Conservation (phyloP, 2,888 invertebrate genomes). For the Apotomis capreana region DNA sequence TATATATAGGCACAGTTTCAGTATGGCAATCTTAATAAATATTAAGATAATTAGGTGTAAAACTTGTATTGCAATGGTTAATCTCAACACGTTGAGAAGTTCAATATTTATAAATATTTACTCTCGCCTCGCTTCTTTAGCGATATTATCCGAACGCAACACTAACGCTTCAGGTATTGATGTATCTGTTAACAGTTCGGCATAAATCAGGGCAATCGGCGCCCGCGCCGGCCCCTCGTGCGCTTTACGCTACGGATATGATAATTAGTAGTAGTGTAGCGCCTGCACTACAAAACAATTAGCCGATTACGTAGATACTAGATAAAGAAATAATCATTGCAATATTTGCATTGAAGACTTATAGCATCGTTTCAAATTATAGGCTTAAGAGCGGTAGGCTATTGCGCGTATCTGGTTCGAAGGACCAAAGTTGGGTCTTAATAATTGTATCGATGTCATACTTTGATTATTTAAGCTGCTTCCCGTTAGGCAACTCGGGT, state of each 20-base stretch:
- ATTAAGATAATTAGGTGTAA: no score
- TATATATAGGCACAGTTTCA: no score
- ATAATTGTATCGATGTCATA: not conserved
- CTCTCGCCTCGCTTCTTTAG: conserved; percentile 16
- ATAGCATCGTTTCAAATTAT: conserved; percentile 35
- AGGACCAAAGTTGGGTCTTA: not conserved
- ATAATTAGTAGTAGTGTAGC: conserved; percentile 56
- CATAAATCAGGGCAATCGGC: conserved; percentile 75
- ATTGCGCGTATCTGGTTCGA: not conserved
- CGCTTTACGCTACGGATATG: conserved; percentile 71
- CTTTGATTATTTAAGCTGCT: no score
- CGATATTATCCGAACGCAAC: conserved; percentile 49
- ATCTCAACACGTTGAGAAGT: no score
- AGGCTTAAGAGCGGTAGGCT: conserved; percentile 14
- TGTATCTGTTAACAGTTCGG: conserved; percentile 64
- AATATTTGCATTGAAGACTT: conserved; percentile 27
- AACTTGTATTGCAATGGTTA: no score
- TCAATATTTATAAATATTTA: not conserved
- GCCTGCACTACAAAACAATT: conserved; percentile 65
- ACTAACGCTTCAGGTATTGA: conserved; percentile 66
- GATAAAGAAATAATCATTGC: conserved; percentile 58
- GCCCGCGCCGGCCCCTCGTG: conserved; percentile 64
- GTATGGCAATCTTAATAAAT: no score
- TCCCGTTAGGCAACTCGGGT: no score
- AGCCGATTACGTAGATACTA: conserved; percentile 72